These are phyloP conservation scores for Drosophila equinoxialis DNA, from an alignment of 1,140 invertebrate species.

Conservation along the genomic window DNA sequence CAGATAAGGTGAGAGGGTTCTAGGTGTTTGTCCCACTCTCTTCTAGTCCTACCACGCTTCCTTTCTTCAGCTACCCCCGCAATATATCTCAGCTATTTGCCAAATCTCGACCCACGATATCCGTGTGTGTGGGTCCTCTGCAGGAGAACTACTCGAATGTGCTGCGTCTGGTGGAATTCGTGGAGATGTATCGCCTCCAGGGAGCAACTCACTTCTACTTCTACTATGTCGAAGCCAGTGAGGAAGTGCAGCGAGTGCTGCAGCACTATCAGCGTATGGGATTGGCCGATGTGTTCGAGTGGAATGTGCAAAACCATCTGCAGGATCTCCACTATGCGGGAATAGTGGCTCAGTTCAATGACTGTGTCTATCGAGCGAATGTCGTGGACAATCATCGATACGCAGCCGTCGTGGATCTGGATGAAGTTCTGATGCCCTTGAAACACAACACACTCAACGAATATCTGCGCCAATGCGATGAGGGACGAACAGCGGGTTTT, in stretches of 20 bases:
- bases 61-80: constrained; percentile 63
- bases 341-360: constrained; percentile 86
- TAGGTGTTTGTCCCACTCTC: not conserved
- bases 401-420: constrained; percentile 86
- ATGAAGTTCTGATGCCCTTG: constrained; percentile 86
- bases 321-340: constrained; percentile 85
- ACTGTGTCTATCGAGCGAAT: constrained; percentile 85
- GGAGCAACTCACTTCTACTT: constrained; percentile 87
- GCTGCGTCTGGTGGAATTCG: constrained; percentile 86
- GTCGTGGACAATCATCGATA: constrained; percentile 83
- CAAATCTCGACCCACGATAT: constrained; percentile 77
- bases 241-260: constrained; percentile 84
- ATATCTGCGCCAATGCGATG: constrained; percentile 79
- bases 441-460: constrained; percentile 76
- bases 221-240: constrained; percentile 86
- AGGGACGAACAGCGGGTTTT: constrained; percentile 81
- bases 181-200: constrained; percentile 87
- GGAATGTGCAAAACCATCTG: constrained; percentile 84
- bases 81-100: constrained; percentile 65
- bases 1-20: constrained; percentile 62
- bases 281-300: constrained; percentile 85
- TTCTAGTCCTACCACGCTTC: no score
- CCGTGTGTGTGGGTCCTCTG: constrained; percentile 87
- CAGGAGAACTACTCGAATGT: constrained; percentile 86
- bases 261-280: constrained; percentile 83